Base-by-base conservation (phyloP, 2,113 vertebrate species). In the Pteropus alecto region DNA sequence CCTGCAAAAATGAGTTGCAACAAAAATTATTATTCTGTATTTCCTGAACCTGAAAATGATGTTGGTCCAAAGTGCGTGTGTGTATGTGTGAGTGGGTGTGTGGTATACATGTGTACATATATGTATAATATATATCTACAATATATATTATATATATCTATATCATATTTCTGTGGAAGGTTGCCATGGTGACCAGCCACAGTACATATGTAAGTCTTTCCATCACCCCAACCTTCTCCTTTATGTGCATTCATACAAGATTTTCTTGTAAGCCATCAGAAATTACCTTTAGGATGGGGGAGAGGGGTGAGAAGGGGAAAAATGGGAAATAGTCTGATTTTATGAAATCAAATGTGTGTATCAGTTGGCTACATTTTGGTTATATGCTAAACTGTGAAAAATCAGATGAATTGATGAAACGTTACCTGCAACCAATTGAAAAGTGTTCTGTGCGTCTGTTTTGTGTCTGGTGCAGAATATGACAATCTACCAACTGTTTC, bases 401-500 rank as follows among this genome's bases (percentile, higher is more conserved):
- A 98, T 98, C 93, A 97, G 98, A 99, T 21, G 0, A 98, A 98
- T 98, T 97, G 89, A 97, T 98, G 97, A 98, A 98, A 98, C 98
- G 98, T 99, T 98, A 98, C 98, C 98, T 98, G 97, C 98, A 98
- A 99, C 98, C 98, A 98, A 96, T 96, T 94, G 95, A 88, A 96
- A 97, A 94, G 92, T 94, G 98, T 99, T 98, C 98, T 99, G 99
- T 98, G 97, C 93, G 98, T 99, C 99, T 99, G 99, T 99, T 99
- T 99, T 99, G 98, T 99, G 98, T 99, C 98, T 99, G 98, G 99
- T 99, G 99, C 99, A 99, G 99, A 99, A 99, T 99, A 99, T 99
- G 99, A 99, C 99, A 99, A 99, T 99, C 99, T 99, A 99, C 99
- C 99, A 99, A 98, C 98, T 98, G 99, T 99, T 99, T 99, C 99